Evolutionary conservation across 1,140 invertebrate genomes (phyloP), one percentile per base, ranked within the genome.

Genomic region (Thalassaphorura encarpata): DNA sequence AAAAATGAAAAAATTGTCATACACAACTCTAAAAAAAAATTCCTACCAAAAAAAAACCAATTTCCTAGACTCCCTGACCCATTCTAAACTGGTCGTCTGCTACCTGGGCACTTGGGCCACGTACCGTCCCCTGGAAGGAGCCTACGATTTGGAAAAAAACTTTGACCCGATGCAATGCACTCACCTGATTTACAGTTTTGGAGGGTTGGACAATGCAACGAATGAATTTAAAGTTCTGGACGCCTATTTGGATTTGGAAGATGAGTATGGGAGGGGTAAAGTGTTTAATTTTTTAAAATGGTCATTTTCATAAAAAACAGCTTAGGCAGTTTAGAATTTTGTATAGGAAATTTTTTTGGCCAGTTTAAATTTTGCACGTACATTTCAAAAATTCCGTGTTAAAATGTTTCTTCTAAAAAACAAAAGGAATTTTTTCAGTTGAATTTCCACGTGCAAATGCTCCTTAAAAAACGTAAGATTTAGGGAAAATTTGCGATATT

Each of bases 111-210:
- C 82, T 1, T 89, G 86, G 86, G 80, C 86, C 1, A 77, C 77
- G 0, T 89, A 88, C 69, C 74, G 85, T 23, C 77, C 77, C 74
- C 71, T 0, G 70, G 71, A 29, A 84, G 85, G 50, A 16, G 45
- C 47, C 19, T 57, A 42, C 48, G 48, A 58, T 28, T 13, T 60
- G 18, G 58, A 56, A 19, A 36, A 50, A 6, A 73, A 87, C 68
- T 73, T 94, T 28, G 82, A 85, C 52, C 82, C 88, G 0, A 77
- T 75, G 6, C 73, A 91, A 15, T 95, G 90, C 68, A 91, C 89
- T 0, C 89, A 95, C 67, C 70, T 92, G 11, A 81, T 93, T 19
- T 93, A 94, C 66, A 80, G 87, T 3, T 94, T 93, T 69, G 87
- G 85, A 15, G 87, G 88, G 0, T 69, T 91, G 13, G 79, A 89